These are phyloP conservation scores for Chalcosyrphus nemorum DNA, from an alignment of 2,888 invertebrate species.

Conservation along the genomic window DNA sequence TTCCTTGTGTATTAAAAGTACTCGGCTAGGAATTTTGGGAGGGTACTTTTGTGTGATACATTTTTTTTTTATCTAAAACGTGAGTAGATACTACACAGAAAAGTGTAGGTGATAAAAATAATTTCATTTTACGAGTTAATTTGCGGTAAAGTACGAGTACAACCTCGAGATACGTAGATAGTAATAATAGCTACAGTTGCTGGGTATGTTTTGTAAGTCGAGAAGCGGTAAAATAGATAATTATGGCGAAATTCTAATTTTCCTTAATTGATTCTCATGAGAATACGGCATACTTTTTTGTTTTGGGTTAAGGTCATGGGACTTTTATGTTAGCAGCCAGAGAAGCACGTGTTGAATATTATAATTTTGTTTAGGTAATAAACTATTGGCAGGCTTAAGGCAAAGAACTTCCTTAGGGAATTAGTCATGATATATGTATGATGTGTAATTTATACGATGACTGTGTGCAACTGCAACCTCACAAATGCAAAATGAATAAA, in stretches of 20 bases:
- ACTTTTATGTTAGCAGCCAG: not conserved
- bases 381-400: not conserved
- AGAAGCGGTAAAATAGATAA: not conserved
- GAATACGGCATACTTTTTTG: not conserved
- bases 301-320: conserved; percentile 7
- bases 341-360: not conserved
- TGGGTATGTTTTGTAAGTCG: not conserved
- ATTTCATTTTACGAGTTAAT: conserved; percentile 1
- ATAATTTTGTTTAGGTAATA: not conserved
- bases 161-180: conserved; percentile 8
- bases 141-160: conserved; percentile 3
- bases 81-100: not conserved
- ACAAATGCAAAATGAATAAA: conserved; percentile 21
- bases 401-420: not conserved
- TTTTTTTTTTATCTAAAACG: conserved; percentile 15
- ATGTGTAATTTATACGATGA: conserved; percentile 13
- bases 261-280: conserved; percentile 12
- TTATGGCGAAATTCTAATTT: conserved; percentile 33
- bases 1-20: conserved; percentile 30
- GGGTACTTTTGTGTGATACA: not conserved
- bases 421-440: conserved; percentile 6
- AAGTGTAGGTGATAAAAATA: conserved; percentile 27
- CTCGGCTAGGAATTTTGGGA: not conserved
- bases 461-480: conserved; percentile 3
- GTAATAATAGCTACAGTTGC: conserved; percentile 1